These are phyloP conservation scores for Orthosia cruda DNA, from an alignment of 2,888 invertebrate genomes.

Conservation along the genomic window DNA sequence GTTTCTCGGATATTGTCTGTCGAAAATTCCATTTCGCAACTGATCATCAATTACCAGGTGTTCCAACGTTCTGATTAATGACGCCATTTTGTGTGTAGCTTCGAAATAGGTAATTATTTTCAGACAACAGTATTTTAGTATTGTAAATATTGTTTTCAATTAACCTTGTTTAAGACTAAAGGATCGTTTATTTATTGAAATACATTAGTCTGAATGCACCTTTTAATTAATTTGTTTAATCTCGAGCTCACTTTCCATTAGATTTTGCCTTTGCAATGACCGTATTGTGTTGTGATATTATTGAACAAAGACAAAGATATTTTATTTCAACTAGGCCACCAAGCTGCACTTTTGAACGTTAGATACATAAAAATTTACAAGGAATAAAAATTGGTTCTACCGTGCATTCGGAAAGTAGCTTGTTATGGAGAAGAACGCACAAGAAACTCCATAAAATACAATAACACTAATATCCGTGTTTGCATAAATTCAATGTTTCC, in stretches of 20 bases:
- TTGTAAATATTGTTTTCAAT: conserved; percentile 55
- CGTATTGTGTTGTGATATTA: not conserved
- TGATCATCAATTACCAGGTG: conserved; percentile 51
- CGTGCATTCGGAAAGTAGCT: too few species aligned
- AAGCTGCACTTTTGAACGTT: too few species aligned
- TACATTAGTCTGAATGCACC: conserved; percentile 25
- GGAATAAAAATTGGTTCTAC: too few species aligned
- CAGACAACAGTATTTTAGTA: conserved; percentile 24
- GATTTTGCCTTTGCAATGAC: not conserved
- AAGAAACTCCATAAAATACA: too few species aligned
- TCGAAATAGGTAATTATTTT: conserved; percentile 44
- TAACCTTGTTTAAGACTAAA: conserved; percentile 22
- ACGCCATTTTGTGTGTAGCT: conserved; percentile 28
- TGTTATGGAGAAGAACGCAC: too few species aligned
- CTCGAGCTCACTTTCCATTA: not conserved
- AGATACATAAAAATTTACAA: too few species aligned
- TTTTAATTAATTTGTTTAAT: conserved; percentile 7
- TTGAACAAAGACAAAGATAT: too few species aligned
- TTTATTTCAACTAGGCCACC: too few species aligned
- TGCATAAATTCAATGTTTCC: not conserved
- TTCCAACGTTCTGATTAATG: conserved; percentile 52
- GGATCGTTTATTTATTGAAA: conserved; percentile 24
- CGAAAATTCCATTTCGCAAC: conserved; percentile 41
- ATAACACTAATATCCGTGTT: too few species aligned
- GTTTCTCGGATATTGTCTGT: conserved; percentile 48